phyloP scores from a whole-genome alignment of 1,140 invertebrate species.

The Muscidifurax raptorellus region DNA sequence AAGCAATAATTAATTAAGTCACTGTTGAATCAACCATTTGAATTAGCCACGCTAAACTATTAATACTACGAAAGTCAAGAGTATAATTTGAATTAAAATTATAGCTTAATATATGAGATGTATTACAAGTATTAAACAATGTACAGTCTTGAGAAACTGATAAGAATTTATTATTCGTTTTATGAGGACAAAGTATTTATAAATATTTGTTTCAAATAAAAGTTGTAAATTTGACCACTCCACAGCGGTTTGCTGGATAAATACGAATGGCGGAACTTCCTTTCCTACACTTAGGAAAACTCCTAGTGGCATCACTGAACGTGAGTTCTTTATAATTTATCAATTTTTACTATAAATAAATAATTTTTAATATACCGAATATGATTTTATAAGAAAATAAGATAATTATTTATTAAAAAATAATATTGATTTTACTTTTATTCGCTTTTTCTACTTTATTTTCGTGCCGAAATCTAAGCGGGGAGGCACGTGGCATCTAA shows the following conservation, averaged over 20 bases:
- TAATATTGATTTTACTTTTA: background rate
- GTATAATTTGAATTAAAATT: background rate
- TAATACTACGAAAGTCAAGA: background rate
- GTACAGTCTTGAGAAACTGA: background rate
- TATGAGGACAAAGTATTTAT: background rate
- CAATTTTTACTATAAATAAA: conserved; percentile 33
- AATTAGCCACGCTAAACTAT: background rate
- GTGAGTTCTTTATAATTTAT: conserved; percentile 74
- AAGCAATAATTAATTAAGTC: too few species aligned
- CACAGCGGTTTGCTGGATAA: too few species aligned
- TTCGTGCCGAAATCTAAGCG: background rate
- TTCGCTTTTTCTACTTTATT: background rate
- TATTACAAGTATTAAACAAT: background rate
- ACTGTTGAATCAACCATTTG: background rate
- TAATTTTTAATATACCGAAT: background rate
- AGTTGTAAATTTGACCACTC: background rate
- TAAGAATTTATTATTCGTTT: background rate
- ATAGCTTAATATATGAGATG: background rate
- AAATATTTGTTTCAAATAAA: background rate
- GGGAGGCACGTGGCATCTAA: conserved; percentile 56
- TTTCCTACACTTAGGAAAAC: conserved; percentile 66
- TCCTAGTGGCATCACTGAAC: conserved; percentile 85
- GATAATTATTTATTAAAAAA: background rate
- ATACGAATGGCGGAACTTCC: conserved; percentile 41
- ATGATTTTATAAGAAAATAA: background rate